phyloP scores from a whole-genome alignment of 2,888 invertebrate species.

The Rhimphoctona megacephalus region DNA sequence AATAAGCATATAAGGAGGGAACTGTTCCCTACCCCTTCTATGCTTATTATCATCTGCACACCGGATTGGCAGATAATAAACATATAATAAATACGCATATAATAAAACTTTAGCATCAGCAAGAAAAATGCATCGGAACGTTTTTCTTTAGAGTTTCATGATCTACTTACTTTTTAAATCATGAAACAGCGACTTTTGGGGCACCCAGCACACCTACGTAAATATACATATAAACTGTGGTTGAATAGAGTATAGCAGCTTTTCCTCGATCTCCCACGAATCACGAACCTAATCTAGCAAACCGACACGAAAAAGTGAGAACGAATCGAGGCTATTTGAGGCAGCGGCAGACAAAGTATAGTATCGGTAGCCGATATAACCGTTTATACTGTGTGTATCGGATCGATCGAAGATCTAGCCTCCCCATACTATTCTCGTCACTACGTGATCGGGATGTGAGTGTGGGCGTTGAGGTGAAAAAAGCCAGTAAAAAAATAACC shows the following conservation, averaged over 20 bases:
- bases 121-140: neutral
- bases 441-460: conserved; percentile 60
- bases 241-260: conserved; percentile 39
- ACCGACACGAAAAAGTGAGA: conserved; percentile 77
- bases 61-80: neutral
- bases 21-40: neutral
- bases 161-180: neutral
- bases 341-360: conserved; percentile 45
- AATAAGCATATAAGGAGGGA: neutral
- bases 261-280: conserved; percentile 71
- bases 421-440: conserved; percentile 40
- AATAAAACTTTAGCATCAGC: neutral
- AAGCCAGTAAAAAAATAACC: conserved; percentile 21
- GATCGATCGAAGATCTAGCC: conserved; percentile 60
- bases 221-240: conserved; percentile 17
- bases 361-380: conserved; percentile 51
- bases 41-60: neutral
- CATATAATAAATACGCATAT: too few relatives aligned
- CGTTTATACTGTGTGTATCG: conserved; percentile 45
- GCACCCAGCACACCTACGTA: neutral
- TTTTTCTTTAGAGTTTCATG: neutral
- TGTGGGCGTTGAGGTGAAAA: conserved; percentile 28
- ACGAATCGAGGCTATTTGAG: conserved; percentile 71
- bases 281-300: conserved; percentile 79
- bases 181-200: neutral